Conservation (phyloP, 2,113 vertebrate species). For the Lophius piscatorius region DNA sequence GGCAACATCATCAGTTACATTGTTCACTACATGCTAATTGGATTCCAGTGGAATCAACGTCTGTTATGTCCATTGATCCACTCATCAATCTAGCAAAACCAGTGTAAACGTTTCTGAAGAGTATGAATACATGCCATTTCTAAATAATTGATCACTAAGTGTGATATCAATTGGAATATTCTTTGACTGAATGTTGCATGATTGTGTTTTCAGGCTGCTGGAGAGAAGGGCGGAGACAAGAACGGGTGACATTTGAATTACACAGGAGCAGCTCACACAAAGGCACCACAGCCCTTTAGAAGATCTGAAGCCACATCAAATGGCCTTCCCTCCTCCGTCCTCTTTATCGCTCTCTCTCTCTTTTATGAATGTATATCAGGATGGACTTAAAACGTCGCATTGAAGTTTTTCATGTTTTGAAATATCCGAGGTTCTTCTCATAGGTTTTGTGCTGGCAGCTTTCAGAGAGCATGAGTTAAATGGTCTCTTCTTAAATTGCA, state of each 20-base stretch:
- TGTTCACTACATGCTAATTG: too few species aligned
- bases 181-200: neutral
- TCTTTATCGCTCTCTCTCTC: constrained; percentile 49
- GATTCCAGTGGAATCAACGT: too few species aligned
- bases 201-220: constrained; percentile 60
- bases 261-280: constrained; percentile 32
- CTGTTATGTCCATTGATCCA: too few species aligned
- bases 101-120: too few species aligned
- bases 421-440: constrained; percentile 57
- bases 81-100: too few species aligned
- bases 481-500: constrained; percentile 78
- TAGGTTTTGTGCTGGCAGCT: constrained; percentile 73
- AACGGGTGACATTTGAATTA: constrained; percentile 53
- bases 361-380: constrained; percentile 76
- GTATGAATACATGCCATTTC: too few species aligned
- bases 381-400: constrained; percentile 52
- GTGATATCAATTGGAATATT: too few species aligned
- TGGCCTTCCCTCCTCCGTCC: constrained; percentile 47
- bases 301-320: constrained; percentile 30
- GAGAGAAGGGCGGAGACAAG: constrained; percentile 77
- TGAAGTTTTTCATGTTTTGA: constrained; percentile 53
- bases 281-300: constrained; percentile 11
- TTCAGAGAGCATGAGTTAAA: constrained; percentile 68
- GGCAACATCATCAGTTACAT: too few species aligned
- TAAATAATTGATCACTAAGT: too few species aligned